Percentiles rank a stretch among this genome's conserved stretches.
Evolutionary conservation across 2,113 vertebrate species (phyloP).

Genomic region (Microtus richardsoni): DNA sequence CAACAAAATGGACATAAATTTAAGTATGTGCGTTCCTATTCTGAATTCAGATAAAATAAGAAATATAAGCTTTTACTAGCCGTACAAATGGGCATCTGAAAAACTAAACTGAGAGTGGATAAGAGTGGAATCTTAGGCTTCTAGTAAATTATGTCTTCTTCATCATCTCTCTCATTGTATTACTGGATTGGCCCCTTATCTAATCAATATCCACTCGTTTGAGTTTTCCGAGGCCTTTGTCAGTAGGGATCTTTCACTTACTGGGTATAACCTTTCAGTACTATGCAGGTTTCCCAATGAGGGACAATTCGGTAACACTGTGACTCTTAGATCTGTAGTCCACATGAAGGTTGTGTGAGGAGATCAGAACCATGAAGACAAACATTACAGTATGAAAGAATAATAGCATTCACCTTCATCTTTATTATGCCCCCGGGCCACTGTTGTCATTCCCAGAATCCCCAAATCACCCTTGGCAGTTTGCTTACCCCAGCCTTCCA

Average conservation of each 20-base stretch:
- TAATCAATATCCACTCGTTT: neutral
- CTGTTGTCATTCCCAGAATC: neutral
- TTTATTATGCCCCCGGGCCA: neutral
- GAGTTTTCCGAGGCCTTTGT: neutral
- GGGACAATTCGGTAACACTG: neutral
- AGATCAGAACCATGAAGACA: neutral
- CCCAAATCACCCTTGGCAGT: neutral
- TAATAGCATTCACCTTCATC: neutral
- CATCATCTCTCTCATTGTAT: neutral
- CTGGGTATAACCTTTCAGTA: neutral
- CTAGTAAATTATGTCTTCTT: neutral
- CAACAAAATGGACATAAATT: neutral
- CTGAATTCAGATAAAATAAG: neutral
- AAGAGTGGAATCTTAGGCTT: neutral
- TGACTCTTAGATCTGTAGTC: neutral
- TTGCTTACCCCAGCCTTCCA: neutral
- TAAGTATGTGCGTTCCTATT: neutral
- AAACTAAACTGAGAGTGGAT: neutral
- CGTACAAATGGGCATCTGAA: neutral
- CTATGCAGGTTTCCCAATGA: constrained; percentile 1
- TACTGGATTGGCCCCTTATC: neutral
- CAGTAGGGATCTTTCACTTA: constrained; percentile 27
- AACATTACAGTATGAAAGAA: neutral
- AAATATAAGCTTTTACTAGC: neutral
- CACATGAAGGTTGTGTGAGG: neutral